phyloP scores from a whole-genome alignment of 2,888 invertebrate species.

The Malthinus seriepunctatus region DNA sequence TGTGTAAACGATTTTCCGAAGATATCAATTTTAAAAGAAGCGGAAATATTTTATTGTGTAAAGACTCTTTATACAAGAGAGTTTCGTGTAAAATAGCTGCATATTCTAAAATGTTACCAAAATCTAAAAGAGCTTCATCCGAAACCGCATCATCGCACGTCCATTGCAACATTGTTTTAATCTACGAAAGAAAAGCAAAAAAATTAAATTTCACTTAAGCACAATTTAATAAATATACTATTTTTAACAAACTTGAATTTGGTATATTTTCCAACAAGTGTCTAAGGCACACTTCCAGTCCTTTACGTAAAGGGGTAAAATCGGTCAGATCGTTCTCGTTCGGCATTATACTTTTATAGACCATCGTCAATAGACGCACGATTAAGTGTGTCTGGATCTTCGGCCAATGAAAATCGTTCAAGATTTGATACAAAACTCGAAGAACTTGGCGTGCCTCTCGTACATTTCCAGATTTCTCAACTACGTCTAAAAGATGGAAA shows the following conservation, averaged over 20 bases:
- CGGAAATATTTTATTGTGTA: conserved; percentile 56
- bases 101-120: conserved; percentile 60
- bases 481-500: conserved; percentile 16
- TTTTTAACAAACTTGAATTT: conserved; percentile 55
- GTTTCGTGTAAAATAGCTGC: conserved; percentile 57
- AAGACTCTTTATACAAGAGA: conserved; percentile 51
- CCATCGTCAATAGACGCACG: conserved; percentile 54
- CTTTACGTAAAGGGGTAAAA: conserved; percentile 52
- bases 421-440: conserved; percentile 57
- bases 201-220: conserved; percentile 11
- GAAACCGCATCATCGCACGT: conserved; percentile 52
- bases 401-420: conserved; percentile 56
- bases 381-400: conserved; percentile 53
- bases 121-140: conserved; percentile 56
- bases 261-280: conserved; percentile 57
- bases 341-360: conserved; percentile 53
- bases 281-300: conserved; percentile 61
- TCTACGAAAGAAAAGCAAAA: conserved; percentile 32
- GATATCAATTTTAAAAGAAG: conserved; percentile 57
- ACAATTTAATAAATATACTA: conserved; percentile 40
- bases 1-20: conserved; percentile 55
- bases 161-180: conserved; percentile 60
- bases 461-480: conserved; percentile 38
- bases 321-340: conserved; percentile 36
- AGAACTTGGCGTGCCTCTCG: conserved; percentile 55